Base-by-base conservation (phyloP, 2,797 vertebrate species). In the Macropus fuliginosus region DNA sequence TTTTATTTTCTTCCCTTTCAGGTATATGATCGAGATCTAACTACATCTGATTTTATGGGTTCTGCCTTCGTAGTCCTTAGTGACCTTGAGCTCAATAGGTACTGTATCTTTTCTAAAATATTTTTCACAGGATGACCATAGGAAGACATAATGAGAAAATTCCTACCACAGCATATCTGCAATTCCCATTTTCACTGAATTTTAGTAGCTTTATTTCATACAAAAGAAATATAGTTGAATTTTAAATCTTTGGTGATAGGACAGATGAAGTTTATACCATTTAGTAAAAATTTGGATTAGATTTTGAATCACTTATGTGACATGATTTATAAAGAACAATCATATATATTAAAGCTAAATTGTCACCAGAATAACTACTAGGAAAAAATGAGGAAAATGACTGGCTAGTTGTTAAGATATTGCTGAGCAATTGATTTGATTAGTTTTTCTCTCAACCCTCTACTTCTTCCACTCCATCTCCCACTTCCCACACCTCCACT, bases 11-110 rank as follows among this genome's bases (percentile, higher is more conserved):
- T 96, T 93, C 95, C 92, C 59, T 52, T 54, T 96, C 94, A 99
- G 99, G 99, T 99, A 5, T 99, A 99, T 0, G 99, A 99, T 98
- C 99, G 99, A 97, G 99, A 99, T 93, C 98, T 99, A 94, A 99
- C 99, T 0, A 98, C 98, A 3, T 99, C 99, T 91, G 99, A 99
- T 96, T 99, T 99, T 98, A 99, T 99, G 99, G 99, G 99, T 10
- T 99, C 99, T 1, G 98, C 99, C 24, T 97, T 94, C 54, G 98
- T 99, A 93, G 14, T 89, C 0, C 97, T 99, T 74, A 97, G 97
- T 90, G 98, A 99, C 89, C 99, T 99, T 92, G 99, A 99, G 54
- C 97, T 99, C 92, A 99, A 99, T 98, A 99, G 99, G 99, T 99
- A 98, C 93, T 18, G 3, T 0, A 0, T 93, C 94, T 95, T 94